Evolutionary conservation across 2,113 vertebrate genomes (phyloP).

Genomic region (Scartelaos histophorus): DNA sequence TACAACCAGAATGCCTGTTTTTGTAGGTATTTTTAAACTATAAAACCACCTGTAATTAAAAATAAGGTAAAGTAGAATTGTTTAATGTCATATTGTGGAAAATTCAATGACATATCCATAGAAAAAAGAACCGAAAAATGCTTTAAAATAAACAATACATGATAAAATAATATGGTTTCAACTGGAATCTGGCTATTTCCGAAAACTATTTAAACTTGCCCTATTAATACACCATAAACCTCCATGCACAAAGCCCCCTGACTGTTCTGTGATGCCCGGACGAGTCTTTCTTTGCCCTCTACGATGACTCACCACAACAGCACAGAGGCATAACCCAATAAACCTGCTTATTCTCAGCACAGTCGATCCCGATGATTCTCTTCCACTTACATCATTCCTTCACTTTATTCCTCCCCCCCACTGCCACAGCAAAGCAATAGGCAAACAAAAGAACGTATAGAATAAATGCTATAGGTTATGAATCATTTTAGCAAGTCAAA

Average conservation of each 20-base stretch:
- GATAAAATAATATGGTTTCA: no score
- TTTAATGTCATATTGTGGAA: no score
- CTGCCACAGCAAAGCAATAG: not conserved
- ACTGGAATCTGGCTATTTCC: no score
- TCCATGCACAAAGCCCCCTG: not conserved
- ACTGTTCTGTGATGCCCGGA: not conserved
- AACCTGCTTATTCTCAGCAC: constrained; percentile 1
- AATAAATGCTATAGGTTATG: not conserved
- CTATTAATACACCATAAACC: not conserved
- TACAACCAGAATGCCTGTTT: no score
- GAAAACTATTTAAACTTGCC: no score
- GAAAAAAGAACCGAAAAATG: no score
- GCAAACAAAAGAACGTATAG: not conserved
- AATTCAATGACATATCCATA: no score
- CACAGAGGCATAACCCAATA: constrained; percentile 6
- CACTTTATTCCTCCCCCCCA: not conserved
- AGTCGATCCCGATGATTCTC: not conserved
- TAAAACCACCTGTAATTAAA: no score
- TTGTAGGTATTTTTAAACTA: no score
- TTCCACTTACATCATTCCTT: not conserved
- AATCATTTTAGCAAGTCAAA: not conserved
- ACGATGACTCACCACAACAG: constrained; percentile 9
- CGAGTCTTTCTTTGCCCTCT: constrained; percentile 7
- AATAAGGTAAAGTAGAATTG: no score
- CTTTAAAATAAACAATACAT: no score